These are phyloP conservation scores for Clarias fuscus DNA, from an alignment of 2,797 vertebrate species.

Conservation along the genomic window DNA sequence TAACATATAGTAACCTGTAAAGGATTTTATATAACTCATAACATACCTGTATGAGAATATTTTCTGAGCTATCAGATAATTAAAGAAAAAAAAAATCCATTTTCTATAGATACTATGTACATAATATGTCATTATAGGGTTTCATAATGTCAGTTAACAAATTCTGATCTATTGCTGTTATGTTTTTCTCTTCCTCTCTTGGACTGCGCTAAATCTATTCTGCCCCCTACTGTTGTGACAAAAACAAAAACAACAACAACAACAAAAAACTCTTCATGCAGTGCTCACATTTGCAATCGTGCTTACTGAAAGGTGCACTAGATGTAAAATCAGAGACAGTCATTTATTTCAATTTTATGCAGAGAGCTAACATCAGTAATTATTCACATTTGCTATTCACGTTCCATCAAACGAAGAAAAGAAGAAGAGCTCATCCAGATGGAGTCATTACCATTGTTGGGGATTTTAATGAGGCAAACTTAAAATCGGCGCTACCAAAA, in stretches of 20 bases:
- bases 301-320: no score
- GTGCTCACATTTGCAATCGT: not conserved
- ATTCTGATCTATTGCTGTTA: not conserved
- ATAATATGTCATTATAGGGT: not conserved
- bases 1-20: not conserved
- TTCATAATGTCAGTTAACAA: not conserved
- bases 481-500: no score
- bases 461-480: no score
- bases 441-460: no score
- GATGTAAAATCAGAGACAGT: no score
- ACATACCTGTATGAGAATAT: not conserved
- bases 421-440: no score
- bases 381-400: no score
- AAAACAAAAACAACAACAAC: not conserved
- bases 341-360: no score
- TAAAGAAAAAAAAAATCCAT: no score
- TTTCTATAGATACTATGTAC: no score
- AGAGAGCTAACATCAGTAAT: no score
- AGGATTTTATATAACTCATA: not conserved
- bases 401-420: no score
- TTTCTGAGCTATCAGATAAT: not conserved
- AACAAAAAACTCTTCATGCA: not conserved
- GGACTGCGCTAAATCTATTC: not conserved
- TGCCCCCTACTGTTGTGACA: constrained; percentile 1
- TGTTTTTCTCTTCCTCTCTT: not conserved